Evolutionary conservation across 2,888 invertebrate genomes (phyloP).

Genomic region (Drosophila quinaria): DNA sequence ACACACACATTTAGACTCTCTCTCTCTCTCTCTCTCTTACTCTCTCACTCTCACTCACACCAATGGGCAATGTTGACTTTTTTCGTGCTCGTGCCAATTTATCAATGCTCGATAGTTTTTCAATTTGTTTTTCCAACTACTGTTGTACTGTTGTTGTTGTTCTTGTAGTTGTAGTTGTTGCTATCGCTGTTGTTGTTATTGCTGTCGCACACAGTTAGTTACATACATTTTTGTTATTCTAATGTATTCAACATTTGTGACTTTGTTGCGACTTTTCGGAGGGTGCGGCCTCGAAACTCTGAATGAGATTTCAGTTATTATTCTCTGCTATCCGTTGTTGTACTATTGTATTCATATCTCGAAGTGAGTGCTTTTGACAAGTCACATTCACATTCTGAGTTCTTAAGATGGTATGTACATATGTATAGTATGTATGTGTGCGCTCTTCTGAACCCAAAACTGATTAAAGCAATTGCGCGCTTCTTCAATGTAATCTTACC

Average conservation of each 20-base stretch:
- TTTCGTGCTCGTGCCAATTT: slow-evolving; percentile 75
- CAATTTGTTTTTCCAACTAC: slow-evolving; percentile 73
- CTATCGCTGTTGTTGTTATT: slow-evolving; percentile 30
- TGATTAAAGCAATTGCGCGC: slow-evolving; percentile 46
- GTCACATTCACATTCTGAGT: slow-evolving; percentile 19
- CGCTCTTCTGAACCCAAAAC: slow-evolving; percentile 28
- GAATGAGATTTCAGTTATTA: slow-evolving; percentile 20
- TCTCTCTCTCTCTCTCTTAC: slow-evolving; percentile 13
- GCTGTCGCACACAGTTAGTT: slow-evolving; percentile 37
- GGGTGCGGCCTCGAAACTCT: slow-evolving; percentile 41
- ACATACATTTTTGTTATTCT: slow-evolving; percentile 56
- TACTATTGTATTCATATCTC: slow-evolving; percentile 51
- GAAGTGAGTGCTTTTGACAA: slow-evolving; percentile 54
- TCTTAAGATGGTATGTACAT: slow-evolving; percentile 4
- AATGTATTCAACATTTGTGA: slow-evolving; percentile 62
- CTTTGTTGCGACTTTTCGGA: slow-evolving; percentile 53
- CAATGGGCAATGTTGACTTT: slow-evolving; percentile 45
- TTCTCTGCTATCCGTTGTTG: slow-evolving; percentile 23
- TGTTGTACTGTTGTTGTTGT: slow-evolving; percentile 27
- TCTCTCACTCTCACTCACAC: slow-evolving; percentile 15
- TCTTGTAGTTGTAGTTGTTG: slow-evolving; percentile 23
- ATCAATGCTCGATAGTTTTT: slow-evolving; percentile 82
- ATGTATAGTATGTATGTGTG: slow-evolving; percentile 1
- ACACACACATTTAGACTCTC: slow-evolving; percentile 16
- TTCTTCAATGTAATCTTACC: neutral